Evolutionary conservation across 2,888 invertebrate genomes (phyloP).

Genomic region (Mythimna pallens): DNA sequence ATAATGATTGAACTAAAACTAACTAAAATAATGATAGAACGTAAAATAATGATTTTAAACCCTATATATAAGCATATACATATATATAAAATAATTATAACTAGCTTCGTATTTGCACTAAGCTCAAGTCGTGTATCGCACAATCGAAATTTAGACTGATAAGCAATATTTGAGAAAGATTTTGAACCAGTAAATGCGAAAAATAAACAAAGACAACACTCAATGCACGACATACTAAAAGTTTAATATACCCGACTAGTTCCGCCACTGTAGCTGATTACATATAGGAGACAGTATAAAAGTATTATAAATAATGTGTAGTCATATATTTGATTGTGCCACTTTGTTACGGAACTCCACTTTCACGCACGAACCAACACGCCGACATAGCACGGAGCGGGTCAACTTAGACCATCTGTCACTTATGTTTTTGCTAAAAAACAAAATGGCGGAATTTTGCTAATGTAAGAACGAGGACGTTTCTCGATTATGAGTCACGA

Average conservation of each 20-base stretch:
- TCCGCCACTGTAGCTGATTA: constrained; percentile 31
- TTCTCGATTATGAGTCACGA: too few species aligned
- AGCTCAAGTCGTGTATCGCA: neutral
- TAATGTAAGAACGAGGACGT: constrained; percentile 1
- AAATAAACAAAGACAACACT: neutral
- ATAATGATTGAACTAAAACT: too few species aligned
- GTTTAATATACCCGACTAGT: constrained; percentile 28
- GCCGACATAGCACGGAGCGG: constrained; percentile 37
- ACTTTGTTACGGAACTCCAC: constrained; percentile 59
- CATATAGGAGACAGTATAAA: constrained; percentile 43
- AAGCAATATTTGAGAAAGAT: neutral
- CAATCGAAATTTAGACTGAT: neutral
- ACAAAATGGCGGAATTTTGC: constrained; percentile 43
- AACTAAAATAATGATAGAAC: too few species aligned
- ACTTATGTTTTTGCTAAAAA: constrained; percentile 47
- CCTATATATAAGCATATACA: too few species aligned
- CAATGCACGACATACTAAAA: constrained; percentile 10
- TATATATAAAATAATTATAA: too few species aligned
- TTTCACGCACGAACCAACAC: constrained; percentile 56
- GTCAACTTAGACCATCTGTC: constrained; percentile 51
- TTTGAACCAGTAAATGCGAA: neutral
- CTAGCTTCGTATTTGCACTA: too few species aligned
- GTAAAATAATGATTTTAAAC: too few species aligned
- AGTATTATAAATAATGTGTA: constrained; percentile 52
- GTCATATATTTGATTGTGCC: constrained; percentile 62